Percentiles rank a stretch among this genome's conserved stretches.
Conservation (phyloP, 2,888 invertebrate genomes). For the Apeira syringaria region DNA sequence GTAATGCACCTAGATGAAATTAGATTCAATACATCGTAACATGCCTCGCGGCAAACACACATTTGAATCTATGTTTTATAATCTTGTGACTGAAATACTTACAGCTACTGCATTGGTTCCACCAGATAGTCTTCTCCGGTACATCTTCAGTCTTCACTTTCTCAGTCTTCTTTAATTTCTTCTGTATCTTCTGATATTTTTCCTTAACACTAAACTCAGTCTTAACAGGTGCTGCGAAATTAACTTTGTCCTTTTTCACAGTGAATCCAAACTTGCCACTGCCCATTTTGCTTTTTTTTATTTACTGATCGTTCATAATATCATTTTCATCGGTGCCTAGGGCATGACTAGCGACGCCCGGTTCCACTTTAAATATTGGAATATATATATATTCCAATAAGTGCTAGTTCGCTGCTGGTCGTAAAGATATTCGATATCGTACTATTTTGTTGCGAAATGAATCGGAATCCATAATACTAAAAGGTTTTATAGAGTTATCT, state of each 20-base stretch:
- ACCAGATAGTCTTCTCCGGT: conserved; percentile 78
- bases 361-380: conserved; percentile 50
- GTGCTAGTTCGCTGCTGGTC: conserved; percentile 57
- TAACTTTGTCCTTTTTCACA: conserved; percentile 72
- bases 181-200: conserved; percentile 73
- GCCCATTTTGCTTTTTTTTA: conserved; percentile 67
- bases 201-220: conserved; percentile 79
- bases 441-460: conserved; percentile 72
- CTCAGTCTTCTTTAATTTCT: conserved; percentile 79
- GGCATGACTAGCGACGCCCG: conserved; percentile 44
- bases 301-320: conserved; percentile 43
- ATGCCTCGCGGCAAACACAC: no score
- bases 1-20: no score
- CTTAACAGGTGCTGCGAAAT: conserved; percentile 53
- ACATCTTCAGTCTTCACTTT: conserved; percentile 73
- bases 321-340: conserved; percentile 48
- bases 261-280: conserved; percentile 74
- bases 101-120: conserved; percentile 78
- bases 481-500: conserved; percentile 79
- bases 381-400: conserved; percentile 50
- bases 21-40: no score
- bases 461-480: conserved; percentile 72
- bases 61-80: no score
- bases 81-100: conserved; percentile 48
- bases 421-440: conserved; percentile 73